Conservation (phyloP, 2,113 vertebrate genomes). For the Dicaeum eximium region DNA sequence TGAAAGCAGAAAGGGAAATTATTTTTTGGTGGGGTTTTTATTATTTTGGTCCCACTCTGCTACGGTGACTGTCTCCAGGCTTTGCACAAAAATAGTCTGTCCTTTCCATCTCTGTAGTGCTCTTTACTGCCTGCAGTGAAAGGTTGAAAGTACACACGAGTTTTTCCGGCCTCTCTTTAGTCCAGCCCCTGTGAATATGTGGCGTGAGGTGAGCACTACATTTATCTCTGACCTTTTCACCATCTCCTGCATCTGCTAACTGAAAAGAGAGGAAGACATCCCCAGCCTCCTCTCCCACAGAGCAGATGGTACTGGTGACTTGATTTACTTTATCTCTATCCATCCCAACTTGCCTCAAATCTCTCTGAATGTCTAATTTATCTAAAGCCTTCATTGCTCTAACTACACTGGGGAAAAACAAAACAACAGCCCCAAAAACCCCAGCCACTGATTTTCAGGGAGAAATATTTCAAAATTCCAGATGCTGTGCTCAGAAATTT, state of each 20-base stretch:
- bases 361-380: constrained; percentile 25
- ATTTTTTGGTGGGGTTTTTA: constrained; percentile 38
- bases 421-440: not conserved
- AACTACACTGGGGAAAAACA: not conserved
- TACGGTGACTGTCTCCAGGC: not conserved
- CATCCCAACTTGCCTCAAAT: not conserved
- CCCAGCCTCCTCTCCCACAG: constrained; percentile 54
- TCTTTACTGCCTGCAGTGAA: constrained; percentile 48
- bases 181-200: constrained; percentile 54
- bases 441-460: not conserved
- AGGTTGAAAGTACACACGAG: constrained; percentile 64
- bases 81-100: constrained; percentile 24
- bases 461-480: constrained; percentile 3
- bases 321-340: constrained; percentile 44
- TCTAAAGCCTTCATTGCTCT: not conserved
- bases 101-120: constrained; percentile 44
- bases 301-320: constrained; percentile 54
- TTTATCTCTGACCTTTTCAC: constrained; percentile 75
- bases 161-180: constrained; percentile 61
- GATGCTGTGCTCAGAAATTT: not conserved
- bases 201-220: constrained; percentile 55
- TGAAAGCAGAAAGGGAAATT: constrained; percentile 44
- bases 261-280: constrained; percentile 46
- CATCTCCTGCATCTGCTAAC: constrained; percentile 67
- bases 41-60: not conserved